Percentiles rank a stretch among this genome's conserved stretches.
Evolutionary conservation across 2,113 vertebrate genomes (phyloP).

Genomic region (Aegotheles bennettii): DNA sequence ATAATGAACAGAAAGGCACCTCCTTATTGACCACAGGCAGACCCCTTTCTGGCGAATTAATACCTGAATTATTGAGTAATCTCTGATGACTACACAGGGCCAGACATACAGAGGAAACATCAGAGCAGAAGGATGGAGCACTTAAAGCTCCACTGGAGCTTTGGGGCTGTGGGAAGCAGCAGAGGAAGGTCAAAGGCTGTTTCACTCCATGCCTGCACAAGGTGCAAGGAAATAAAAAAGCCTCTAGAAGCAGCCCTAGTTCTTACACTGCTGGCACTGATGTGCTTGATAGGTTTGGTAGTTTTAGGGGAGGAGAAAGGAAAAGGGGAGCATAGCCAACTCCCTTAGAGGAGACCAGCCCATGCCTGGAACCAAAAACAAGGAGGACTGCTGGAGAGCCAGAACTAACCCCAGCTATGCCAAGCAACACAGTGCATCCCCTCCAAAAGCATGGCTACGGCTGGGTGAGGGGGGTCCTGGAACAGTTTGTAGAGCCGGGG

Average conservation of each 20-base stretch:
- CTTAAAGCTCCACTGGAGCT: neutral
- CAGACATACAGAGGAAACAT: neutral
- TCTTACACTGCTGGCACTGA: neutral
- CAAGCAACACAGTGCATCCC: neutral
- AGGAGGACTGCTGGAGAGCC: neutral
- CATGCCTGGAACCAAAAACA: slow-evolving; percentile 4
- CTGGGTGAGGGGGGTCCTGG: neutral
- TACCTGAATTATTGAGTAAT: neutral
- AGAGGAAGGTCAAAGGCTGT: neutral
- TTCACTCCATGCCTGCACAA: neutral
- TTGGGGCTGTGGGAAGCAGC: neutral
- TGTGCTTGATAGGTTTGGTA: neutral
- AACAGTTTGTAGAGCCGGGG: neutral
- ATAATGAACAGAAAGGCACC: neutral
- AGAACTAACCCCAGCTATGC: slow-evolving; percentile 14
- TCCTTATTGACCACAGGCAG: neutral
- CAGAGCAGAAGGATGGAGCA: neutral
- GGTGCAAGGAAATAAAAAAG: neutral
- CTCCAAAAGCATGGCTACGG: neutral
- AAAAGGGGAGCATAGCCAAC: neutral
- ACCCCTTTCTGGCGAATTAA: neutral
- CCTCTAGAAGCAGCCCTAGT: neutral
- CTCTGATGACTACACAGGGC: neutral
- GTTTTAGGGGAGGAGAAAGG: slow-evolving; percentile 44
- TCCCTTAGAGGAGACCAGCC: slow-evolving; percentile 15